phyloP scores from a whole-genome alignment of 2,888 invertebrate species.

The Hypsopygia costalis region DNA sequence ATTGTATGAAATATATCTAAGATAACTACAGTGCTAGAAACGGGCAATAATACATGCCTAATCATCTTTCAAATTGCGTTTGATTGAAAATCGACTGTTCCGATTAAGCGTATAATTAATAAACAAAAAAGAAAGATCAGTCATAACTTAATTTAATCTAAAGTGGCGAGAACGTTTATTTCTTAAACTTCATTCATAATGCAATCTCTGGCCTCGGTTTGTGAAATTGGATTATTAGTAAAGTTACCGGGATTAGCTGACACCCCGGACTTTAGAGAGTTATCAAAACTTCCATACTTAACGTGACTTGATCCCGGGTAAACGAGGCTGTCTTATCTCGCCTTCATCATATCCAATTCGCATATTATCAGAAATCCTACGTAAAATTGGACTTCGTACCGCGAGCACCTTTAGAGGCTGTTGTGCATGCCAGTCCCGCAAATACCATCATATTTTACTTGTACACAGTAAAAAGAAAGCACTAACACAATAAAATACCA shows the following conservation, averaged over 20 bases:
- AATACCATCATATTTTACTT: slow-evolving; percentile 52
- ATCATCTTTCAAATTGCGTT: no score
- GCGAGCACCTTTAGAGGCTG: slow-evolving; percentile 40
- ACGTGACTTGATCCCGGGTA: slow-evolving; percentile 36
- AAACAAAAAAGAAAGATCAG: no score
- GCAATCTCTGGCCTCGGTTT: slow-evolving; percentile 32
- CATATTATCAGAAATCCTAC: slow-evolving; percentile 60
- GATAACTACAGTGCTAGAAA: no score
- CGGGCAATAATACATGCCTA: no score
- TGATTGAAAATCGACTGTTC: no score
- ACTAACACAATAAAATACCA: slow-evolving; percentile 13
- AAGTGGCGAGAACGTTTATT: no score
- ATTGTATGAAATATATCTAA: no score
- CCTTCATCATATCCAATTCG: slow-evolving; percentile 47
- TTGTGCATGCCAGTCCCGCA: slow-evolving; percentile 46
- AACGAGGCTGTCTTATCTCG: slow-evolving; percentile 43
- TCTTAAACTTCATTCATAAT: no score
- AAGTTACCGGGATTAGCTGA: slow-evolving; percentile 49
- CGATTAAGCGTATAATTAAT: no score
- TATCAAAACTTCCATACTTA: slow-evolving; percentile 62
- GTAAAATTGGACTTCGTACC: slow-evolving; percentile 44
- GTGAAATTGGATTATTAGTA: slow-evolving; percentile 53
- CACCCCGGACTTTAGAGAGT: slow-evolving; percentile 41
- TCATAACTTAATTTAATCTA: no score
- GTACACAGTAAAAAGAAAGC: slow-evolving; percentile 21